These are phyloP conservation scores for Leptocoma aspasia DNA, from an alignment of 2,113 vertebrate genomes.

Conservation along the genomic window DNA sequence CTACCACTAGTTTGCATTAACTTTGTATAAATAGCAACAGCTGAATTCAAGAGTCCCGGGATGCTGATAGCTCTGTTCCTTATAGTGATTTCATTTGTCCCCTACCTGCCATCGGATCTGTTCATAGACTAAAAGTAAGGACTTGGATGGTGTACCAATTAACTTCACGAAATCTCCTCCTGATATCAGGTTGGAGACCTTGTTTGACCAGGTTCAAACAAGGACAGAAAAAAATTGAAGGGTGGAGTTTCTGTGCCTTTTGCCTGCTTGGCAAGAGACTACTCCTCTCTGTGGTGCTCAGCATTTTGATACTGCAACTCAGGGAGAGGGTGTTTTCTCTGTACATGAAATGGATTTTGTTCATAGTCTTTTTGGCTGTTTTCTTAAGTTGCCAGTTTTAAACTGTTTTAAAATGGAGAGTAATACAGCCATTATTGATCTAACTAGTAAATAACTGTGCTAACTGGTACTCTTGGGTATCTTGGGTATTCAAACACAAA, in stretches of 20 bases:
- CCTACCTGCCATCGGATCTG: not conserved
- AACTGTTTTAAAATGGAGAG: not conserved
- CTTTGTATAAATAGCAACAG: not conserved
- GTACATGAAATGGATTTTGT: not conserved
- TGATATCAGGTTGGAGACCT: too few species aligned
- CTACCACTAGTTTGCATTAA: not conserved
- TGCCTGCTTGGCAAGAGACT: not conserved
- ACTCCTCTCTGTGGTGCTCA: not conserved
- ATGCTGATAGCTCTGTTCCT: not conserved
- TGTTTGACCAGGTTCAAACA: not conserved
- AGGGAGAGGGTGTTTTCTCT: not conserved
- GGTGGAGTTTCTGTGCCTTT: not conserved
- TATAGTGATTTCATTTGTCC: not conserved
- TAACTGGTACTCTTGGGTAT: not conserved
- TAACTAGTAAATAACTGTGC: not conserved
- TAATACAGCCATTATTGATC: not conserved
- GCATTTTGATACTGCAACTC: not conserved
- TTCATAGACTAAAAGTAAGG: not conserved
- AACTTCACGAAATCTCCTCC: not conserved
- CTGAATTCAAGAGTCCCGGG: not conserved
- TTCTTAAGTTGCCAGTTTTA: not conserved
- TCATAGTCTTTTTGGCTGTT: not conserved
- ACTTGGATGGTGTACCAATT: not conserved
- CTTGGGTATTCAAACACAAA: not conserved
- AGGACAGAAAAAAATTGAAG: not conserved